A percentile compares a stretch with the other conserved stretches of the same genome.
These are phyloP conservation scores for Agrilus cyanescens DNA, from an alignment of 2,888 invertebrate species.

Conservation along the genomic window DNA sequence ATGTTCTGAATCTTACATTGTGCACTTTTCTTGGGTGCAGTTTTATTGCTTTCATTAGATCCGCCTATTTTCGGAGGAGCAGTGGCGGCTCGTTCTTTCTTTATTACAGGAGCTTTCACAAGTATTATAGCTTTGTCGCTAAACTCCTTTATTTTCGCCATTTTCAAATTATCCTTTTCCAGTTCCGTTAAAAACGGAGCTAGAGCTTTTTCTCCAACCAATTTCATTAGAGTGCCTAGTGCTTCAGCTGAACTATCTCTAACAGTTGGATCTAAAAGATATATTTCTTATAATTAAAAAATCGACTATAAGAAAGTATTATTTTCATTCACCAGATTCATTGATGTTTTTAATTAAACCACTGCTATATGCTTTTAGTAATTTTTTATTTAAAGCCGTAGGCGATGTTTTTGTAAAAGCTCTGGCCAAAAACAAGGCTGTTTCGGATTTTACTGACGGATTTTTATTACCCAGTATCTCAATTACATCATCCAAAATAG, in stretches of 20 bases:
- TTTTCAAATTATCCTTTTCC: constrained; percentile 82
- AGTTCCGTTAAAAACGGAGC: constrained; percentile 77
- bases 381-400: constrained; percentile 74
- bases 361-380: constrained; percentile 70
- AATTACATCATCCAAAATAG: constrained; percentile 73
- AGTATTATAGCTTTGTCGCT: constrained; percentile 85
- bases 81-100: constrained; percentile 48
- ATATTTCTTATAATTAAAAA: constrained; percentile 5
- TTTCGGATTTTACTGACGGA: constrained; percentile 80
- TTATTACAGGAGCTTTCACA: constrained; percentile 53
- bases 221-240: constrained; percentile 84
- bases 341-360: constrained; percentile 68
- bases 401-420: constrained; percentile 74
- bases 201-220: constrained; percentile 86
- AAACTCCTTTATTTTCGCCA: constrained; percentile 88
- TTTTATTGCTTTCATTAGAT: constrained; percentile 1
- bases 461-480: constrained; percentile 85
- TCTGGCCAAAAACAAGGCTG: constrained; percentile 71
- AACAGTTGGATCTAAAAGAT: constrained; percentile 64
- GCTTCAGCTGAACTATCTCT: constrained; percentile 89
- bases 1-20: constrained; percentile 8
- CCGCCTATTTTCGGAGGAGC: constrained; percentile 38
- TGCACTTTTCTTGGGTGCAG: constrained; percentile 7
- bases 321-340: constrained; percentile 47
- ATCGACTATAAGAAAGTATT: not conserved